Percentiles rank a stretch among this genome's conserved stretches.
Evolutionary conservation across 1,140 invertebrate genomes (phyloP).

Genomic region (Ylistrum balloti): DNA sequence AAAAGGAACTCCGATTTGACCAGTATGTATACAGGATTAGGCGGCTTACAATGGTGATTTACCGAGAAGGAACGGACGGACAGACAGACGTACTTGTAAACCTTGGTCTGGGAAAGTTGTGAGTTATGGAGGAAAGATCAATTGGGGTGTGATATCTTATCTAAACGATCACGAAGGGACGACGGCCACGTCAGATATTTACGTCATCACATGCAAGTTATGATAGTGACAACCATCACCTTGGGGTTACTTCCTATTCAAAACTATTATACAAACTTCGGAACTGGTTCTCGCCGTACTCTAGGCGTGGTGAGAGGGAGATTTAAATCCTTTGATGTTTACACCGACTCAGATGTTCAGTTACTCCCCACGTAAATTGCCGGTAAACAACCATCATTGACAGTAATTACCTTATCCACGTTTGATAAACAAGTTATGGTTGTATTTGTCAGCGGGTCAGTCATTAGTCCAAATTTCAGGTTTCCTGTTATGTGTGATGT

Average conservation of each 20-base stretch:
- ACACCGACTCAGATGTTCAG: not conserved
- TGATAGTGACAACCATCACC: conserved; percentile 17
- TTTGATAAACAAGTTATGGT: too few species aligned
- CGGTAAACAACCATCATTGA: too few species aligned
- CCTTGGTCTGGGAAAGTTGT: not conserved
- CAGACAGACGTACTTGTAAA: not conserved
- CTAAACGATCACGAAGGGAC: not conserved
- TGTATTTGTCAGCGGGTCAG: too few species aligned
- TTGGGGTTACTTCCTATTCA: not conserved
- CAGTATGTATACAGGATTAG: too few species aligned
- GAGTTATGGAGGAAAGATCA: not conserved
- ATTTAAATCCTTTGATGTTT: not conserved
- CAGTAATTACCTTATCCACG: too few species aligned
- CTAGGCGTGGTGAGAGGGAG: not conserved
- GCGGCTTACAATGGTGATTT: too few species aligned
- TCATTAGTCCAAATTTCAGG: too few species aligned
- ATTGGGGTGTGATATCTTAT: not conserved
- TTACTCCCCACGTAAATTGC: not conserved
- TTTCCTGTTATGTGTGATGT: too few species aligned
- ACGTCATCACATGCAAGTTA: conserved; percentile 38
- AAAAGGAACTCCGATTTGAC: too few species aligned
- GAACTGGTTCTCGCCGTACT: not conserved
- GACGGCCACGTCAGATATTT: not conserved
- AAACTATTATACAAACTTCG: not conserved
- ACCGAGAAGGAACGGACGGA: not conserved